Conservation (phyloP, 2,888 invertebrate genomes). For the Stomorhina lunata region DNA sequence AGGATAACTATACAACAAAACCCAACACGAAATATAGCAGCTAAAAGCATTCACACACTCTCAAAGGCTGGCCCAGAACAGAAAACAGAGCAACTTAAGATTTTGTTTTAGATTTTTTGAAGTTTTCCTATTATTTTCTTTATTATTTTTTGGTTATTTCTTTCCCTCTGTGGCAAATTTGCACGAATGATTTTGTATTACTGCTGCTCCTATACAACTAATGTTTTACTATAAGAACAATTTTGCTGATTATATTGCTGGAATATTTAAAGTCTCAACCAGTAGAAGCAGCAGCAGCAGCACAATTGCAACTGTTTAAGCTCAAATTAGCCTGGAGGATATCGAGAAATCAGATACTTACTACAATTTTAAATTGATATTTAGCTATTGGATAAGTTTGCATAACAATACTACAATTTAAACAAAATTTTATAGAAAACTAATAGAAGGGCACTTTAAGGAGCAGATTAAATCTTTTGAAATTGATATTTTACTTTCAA, state of each 20-base stretch:
- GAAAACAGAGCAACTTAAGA: slow-evolving; percentile 11
- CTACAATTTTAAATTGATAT: slow-evolving; percentile 23
- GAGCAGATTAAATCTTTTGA: not conserved
- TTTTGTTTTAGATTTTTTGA: slow-evolving; percentile 37
- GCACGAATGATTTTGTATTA: slow-evolving; percentile 50
- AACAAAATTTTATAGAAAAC: not conserved
- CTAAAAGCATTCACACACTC: not conserved
- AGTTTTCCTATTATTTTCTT: slow-evolving; percentile 26
- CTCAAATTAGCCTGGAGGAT: slow-evolving; percentile 38
- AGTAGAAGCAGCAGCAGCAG: no score
- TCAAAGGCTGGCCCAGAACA: not conserved
- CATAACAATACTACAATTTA: slow-evolving; percentile 24
- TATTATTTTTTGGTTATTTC: not conserved
- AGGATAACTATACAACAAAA: slow-evolving; percentile 34
- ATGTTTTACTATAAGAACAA: slow-evolving; percentile 37
- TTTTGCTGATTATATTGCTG: slow-evolving; percentile 45
- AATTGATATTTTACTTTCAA: not conserved
- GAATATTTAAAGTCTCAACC: not conserved
- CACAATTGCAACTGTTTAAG: slow-evolving; percentile 39
- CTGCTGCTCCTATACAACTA: slow-evolving; percentile 18
- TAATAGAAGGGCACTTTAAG: not conserved
- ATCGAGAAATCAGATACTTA: slow-evolving; percentile 21
- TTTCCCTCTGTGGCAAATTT: slow-evolving; percentile 30
- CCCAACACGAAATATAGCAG: not conserved
- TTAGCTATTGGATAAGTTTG: slow-evolving; percentile 10